Percentiles rank a stretch among this genome's conserved stretches.
Conservation (phyloP, 1,140 invertebrate genomes). For the Drosophila chauvacae region DNA sequence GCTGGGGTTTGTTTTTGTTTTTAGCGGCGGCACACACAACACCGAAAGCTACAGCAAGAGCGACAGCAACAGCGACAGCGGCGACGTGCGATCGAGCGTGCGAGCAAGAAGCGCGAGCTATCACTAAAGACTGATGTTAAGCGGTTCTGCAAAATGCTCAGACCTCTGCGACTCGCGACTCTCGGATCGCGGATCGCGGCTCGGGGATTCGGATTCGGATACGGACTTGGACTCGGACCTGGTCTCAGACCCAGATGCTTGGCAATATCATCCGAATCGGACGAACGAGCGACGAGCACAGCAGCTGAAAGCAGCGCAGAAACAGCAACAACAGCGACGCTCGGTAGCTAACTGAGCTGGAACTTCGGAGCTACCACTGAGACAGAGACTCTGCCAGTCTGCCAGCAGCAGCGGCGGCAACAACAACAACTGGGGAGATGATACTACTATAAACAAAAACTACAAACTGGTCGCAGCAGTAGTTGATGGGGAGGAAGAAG, state of each 20-base stretch:
- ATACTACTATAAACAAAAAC: conserved; percentile 79
- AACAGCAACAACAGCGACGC: conserved; percentile 38
- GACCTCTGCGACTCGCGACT: conserved; percentile 53
- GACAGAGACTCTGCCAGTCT: conserved; percentile 20
- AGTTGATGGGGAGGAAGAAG: conserved; percentile 3
- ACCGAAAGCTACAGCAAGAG: conserved; percentile 22
- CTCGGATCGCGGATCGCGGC: conserved; percentile 10
- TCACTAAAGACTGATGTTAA: conserved; percentile 85
- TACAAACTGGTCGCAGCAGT: conserved; percentile 69
- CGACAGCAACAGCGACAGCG: conserved; percentile 49
- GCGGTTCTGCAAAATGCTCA: conserved; percentile 83
- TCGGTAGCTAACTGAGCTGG: conserved; percentile 41
- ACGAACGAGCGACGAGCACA: conserved; percentile 50
- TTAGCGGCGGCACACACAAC: conserved; percentile 37
- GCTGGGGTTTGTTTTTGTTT: conserved; percentile 10
- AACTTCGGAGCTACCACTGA: conserved; percentile 46
- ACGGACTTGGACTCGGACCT: not conserved
- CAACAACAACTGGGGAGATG: conserved; percentile 44
- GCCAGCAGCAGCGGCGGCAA: conserved; percentile 36
- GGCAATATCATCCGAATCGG: conserved; percentile 65
- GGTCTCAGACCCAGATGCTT: conserved; percentile 39
- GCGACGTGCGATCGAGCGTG: conserved; percentile 77
- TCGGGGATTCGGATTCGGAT: conserved; percentile 7
- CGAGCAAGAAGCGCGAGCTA: conserved; percentile 84
- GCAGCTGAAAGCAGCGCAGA: conserved; percentile 26